Percentiles rank a stretch among this genome's conserved stretches.
phyloP scores from a whole-genome alignment of 2,113 vertebrate species.

The Sorex araneus region DNA sequence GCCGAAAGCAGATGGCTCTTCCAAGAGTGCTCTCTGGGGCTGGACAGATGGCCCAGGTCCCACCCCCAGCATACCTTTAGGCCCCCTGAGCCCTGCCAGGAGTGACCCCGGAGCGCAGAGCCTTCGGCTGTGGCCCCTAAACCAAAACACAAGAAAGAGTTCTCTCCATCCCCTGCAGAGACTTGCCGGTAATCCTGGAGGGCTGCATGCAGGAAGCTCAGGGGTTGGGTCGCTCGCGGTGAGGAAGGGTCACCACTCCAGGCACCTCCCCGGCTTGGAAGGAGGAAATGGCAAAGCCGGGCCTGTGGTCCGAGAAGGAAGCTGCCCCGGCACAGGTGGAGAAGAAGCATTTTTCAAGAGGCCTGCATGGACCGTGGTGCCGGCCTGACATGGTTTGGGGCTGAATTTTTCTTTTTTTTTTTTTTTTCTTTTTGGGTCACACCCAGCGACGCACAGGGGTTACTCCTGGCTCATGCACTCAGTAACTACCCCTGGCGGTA shows the following conservation, averaged over 20 bases:
- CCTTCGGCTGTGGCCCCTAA: too few relatives aligned
- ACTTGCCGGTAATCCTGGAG: background rate
- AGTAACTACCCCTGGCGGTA: too few relatives aligned
- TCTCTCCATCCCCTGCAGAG: constrained; percentile 33
- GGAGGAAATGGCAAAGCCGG: constrained; percentile 1
- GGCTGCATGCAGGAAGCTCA: background rate
- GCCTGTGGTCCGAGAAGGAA: background rate
- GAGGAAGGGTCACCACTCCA: background rate
- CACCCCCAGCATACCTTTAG: too few relatives aligned
- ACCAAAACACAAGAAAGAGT: background rate
- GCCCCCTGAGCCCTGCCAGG: too few relatives aligned
- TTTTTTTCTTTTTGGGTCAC: too few relatives aligned
- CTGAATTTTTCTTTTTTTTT: too few relatives aligned
- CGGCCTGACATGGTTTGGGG: background rate
- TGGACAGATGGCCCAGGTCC: too few relatives aligned
- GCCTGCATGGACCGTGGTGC: background rate
- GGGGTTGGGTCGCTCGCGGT: background rate
- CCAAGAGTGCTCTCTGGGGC: constrained; percentile 10
- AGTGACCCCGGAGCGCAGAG: too few relatives aligned
- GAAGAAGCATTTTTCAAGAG: background rate
- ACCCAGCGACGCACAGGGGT: too few relatives aligned
- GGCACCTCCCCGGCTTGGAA: background rate
- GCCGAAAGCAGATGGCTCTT: constrained; percentile 64
- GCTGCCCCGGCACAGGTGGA: background rate
- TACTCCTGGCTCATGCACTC: too few relatives aligned